phyloP scores from a whole-genome alignment of 2,113 vertebrate genomes.

The Apus apus region DNA sequence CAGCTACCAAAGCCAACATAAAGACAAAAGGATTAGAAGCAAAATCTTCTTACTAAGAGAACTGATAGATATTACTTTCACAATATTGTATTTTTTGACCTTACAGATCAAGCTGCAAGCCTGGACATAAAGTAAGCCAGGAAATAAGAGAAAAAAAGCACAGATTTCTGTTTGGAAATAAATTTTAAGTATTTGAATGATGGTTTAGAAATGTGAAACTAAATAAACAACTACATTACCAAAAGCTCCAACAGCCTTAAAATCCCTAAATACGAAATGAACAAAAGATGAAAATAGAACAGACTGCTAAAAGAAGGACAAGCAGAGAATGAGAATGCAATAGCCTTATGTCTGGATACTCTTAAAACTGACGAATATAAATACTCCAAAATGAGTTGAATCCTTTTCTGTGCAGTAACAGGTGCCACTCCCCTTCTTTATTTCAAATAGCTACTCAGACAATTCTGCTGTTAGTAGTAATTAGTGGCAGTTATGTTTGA shows the following conservation, averaged over 20 bases:
- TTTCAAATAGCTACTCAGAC: not conserved
- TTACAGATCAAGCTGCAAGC: not conserved
- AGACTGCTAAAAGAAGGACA: not conserved
- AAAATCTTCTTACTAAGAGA: not conserved
- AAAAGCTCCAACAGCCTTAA: not conserved
- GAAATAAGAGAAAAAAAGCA: not conserved
- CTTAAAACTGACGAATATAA: not conserved
- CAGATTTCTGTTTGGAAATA: not conserved
- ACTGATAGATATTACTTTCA: not conserved
- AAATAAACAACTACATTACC: not conserved
- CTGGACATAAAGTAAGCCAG: not conserved
- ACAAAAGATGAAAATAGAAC: not conserved
- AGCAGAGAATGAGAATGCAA: not conserved
- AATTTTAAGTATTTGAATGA: not conserved
- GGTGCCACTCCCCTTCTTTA: slow-evolving; percentile 1
- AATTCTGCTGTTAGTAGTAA: not conserved
- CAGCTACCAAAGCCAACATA: not conserved
- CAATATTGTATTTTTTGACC: not conserved
- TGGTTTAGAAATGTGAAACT: not conserved
- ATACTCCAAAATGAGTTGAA: slow-evolving; percentile 11
- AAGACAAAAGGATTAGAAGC: not conserved
- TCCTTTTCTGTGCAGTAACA: not conserved
- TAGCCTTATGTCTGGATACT: not conserved
- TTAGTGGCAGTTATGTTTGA: not conserved
- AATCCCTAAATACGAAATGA: not conserved